These are phyloP conservation scores for Chinchilla lanigera DNA, from an alignment of 2,113 vertebrate genomes.

Conservation along the genomic window DNA sequence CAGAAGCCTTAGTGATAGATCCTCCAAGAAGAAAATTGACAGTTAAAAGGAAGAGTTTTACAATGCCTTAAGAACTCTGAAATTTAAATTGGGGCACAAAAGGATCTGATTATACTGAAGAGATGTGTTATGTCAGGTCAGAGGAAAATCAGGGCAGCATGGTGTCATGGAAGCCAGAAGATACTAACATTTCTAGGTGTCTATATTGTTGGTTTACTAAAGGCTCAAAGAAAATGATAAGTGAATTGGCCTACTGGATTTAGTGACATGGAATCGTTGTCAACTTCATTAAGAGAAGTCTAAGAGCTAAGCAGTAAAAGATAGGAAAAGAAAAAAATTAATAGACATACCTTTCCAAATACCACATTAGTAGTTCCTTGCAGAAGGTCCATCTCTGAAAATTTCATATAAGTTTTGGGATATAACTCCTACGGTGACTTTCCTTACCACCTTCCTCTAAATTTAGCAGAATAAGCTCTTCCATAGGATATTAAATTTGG, in stretches of 20 bases:
- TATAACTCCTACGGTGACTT: neutral
- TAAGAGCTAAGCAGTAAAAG: neutral
- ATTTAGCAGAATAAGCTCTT: neutral
- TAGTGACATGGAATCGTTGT: neutral
- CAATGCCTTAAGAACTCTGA: neutral
- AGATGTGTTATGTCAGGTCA: neutral
- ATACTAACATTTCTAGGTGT: neutral
- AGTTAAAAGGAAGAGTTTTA: neutral
- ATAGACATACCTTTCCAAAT: neutral
- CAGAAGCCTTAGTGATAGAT: neutral
- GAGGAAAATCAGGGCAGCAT: neutral
- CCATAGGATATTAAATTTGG: neutral
- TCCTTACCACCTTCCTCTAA: neutral
- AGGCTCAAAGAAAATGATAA: neutral
- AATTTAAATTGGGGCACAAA: neutral
- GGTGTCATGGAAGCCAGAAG: neutral
- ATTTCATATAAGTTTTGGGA: neutral
- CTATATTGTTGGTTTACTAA: neutral
- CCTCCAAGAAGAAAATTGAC: neutral
- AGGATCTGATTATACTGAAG: neutral
- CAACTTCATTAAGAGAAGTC: neutral
- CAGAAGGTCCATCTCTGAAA: neutral
- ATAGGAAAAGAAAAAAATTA: neutral
- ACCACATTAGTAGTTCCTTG: neutral
- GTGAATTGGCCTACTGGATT: neutral